phyloP scores from a whole-genome alignment of 53 echinoderm and acorn worm species.

The Apostichopus leukothele region DNA sequence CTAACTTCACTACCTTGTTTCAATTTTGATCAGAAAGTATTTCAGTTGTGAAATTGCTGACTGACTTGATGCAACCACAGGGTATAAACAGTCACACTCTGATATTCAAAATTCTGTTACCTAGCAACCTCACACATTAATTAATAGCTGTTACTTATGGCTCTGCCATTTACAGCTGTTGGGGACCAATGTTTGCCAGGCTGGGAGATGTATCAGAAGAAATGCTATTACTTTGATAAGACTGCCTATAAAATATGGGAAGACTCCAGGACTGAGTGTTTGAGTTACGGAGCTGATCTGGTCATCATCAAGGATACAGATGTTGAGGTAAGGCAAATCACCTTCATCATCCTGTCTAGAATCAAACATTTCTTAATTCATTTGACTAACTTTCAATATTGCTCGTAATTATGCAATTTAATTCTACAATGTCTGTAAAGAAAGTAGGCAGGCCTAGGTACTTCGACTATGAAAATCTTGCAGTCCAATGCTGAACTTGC shows the following conservation, averaged over 20 bases:
- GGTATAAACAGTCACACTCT: too few species aligned
- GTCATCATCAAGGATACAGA: conserved; percentile 37
- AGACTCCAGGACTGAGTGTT: conserved; percentile 33
- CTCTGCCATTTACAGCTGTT: conserved; percentile 3
- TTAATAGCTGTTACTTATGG: too few species aligned
- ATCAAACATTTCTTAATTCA: not conserved
- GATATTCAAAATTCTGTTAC: too few species aligned
- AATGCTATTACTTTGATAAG: conserved; percentile 27
- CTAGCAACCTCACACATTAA: too few species aligned
- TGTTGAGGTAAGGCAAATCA: conserved; percentile 36
- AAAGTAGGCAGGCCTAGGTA: not conserved
- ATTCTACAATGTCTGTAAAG: too few species aligned
- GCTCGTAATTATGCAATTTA: too few species aligned
- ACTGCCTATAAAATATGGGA: conserved; percentile 15
- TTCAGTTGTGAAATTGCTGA: too few species aligned
- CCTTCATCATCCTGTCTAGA: not conserved
- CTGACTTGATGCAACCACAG: too few species aligned
- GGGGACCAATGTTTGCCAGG: conserved; percentile 30
- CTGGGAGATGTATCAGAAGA: not conserved
- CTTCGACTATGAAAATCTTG: not conserved
- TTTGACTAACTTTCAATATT: too few species aligned
- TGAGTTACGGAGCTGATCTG: conserved; percentile 40
- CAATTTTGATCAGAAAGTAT: too few species aligned
- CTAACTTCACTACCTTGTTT: too few species aligned
- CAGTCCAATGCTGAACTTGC: not conserved